phyloP scores from a whole-genome alignment of 2,113 vertebrate genomes.

The Elaphurus davidianus region DNA sequence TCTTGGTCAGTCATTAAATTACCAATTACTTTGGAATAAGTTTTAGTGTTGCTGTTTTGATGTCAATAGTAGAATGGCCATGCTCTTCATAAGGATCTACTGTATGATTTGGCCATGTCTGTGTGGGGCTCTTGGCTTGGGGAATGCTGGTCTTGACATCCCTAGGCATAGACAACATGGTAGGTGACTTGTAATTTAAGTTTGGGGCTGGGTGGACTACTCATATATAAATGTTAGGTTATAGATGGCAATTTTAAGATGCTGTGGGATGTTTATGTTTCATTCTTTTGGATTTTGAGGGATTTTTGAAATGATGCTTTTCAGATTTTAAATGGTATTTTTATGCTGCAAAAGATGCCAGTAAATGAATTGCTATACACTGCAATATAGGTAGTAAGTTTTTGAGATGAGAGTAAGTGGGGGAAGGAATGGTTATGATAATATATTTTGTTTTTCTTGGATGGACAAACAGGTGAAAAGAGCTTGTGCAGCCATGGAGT shows the following conservation, averaged over 20 bases:
- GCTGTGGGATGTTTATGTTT: slow-evolving; percentile 14
- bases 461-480: neutral
- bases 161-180: slow-evolving; percentile 27
- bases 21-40: neutral
- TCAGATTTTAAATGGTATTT: neutral
- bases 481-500: neutral
- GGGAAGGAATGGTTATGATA: neutral
- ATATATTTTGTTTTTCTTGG: neutral
- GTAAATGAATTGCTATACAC: neutral
- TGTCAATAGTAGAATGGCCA: neutral
- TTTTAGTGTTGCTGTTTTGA: neutral
- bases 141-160: slow-evolving; percentile 52
- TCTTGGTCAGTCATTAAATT: neutral
- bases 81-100: neutral
- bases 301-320: slow-evolving; percentile 7
- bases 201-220: slow-evolving; percentile 38
- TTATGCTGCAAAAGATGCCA: neutral
- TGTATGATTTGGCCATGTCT: neutral
- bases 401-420: neutral
- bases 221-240: slow-evolving; percentile 56
- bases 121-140: neutral
- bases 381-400: neutral
- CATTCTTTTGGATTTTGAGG: neutral
- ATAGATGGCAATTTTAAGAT: slow-evolving; percentile 67
- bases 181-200: slow-evolving; percentile 65